These are phyloP conservation scores for Eupleurogrammus muticus DNA, from an alignment of 2,797 vertebrate species.

Conservation along the genomic window DNA sequence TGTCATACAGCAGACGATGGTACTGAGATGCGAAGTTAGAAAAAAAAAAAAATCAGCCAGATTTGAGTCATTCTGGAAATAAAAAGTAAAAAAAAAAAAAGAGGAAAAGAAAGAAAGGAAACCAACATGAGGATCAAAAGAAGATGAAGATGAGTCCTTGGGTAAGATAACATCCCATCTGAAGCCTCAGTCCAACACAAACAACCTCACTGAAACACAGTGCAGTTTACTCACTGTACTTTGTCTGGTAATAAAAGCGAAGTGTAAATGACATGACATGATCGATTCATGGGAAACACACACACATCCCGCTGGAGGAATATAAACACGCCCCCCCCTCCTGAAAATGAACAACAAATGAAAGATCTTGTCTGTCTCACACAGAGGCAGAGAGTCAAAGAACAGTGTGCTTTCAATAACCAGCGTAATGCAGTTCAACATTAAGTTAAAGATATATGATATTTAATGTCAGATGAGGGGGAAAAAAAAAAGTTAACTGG, in stretches of 20 bases:
- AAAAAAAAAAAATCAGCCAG: not conserved
- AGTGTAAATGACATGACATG: conserved; percentile 53
- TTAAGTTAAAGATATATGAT: conserved; percentile 42
- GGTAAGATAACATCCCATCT: conserved; percentile 8
- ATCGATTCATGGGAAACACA: conserved; percentile 44
- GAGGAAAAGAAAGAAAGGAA: conserved; percentile 5
- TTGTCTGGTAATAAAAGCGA: conserved; percentile 33
- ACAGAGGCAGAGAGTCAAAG: conserved; percentile 53
- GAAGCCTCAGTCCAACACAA: not conserved
- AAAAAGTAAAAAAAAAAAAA: not conserved
- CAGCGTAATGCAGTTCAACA: conserved; percentile 51
- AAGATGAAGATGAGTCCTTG: conserved; percentile 15
- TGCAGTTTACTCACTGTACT: conserved; percentile 36
- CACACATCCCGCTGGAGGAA: conserved; percentile 1
- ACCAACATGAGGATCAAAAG: conserved; percentile 1
- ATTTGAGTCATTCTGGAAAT: conserved; percentile 8
- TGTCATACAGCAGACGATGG: conserved; percentile 4
- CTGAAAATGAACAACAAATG: conserved; percentile 20
- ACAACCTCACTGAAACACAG: conserved; percentile 27
- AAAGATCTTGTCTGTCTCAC: conserved; percentile 49
- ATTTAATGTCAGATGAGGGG: conserved; percentile 36
- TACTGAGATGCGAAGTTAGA: not conserved
- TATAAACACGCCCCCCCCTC: conserved; percentile 19
- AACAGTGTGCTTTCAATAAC: conserved; percentile 65
- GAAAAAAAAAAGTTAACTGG: conserved; percentile 59